A percentile compares a stretch with the other conserved stretches of the same genome.
phyloP scores from a whole-genome alignment of 2,113 vertebrate species.

The Alouatta palliata region DNA sequence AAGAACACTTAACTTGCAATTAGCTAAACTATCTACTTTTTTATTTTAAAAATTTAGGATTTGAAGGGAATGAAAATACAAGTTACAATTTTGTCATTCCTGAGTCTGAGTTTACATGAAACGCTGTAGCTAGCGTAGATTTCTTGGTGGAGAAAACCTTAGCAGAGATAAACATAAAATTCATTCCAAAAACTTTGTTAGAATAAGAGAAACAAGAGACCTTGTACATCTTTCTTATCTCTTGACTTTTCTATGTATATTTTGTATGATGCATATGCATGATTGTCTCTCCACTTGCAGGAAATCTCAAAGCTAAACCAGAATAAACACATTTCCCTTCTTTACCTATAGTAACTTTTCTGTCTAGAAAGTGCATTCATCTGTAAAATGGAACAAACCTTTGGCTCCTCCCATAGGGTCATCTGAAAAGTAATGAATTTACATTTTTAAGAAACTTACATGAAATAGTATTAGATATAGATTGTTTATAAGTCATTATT shows the following conservation, averaged over 20 bases:
- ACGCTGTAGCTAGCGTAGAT: neutral
- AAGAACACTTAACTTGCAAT: neutral
- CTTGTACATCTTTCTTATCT: neutral
- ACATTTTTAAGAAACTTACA: neutral
- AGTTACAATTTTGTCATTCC: neutral
- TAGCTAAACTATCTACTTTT: neutral
- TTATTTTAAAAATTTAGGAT: neutral
- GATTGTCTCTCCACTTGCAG: neutral
- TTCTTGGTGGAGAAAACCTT: neutral
- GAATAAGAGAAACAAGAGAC: neutral
- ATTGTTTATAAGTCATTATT: conserved; percentile 22
- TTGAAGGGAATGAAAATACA: neutral
- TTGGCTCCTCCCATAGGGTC: conserved; percentile 1
- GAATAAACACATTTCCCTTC: neutral
- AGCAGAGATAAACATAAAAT: conserved; percentile 5
- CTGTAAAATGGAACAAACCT: conserved; percentile 36
- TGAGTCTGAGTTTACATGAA: neutral
- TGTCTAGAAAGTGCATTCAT: conserved; percentile 28
- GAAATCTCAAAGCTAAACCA: conserved; percentile 18
- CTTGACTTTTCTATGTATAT: neutral
- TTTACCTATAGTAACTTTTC: neutral
- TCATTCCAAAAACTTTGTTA: neutral
- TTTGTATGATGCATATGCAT: neutral
- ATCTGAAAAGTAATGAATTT: conserved; percentile 22
- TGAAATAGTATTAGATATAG: neutral